A percentile compares a stretch with the other conserved stretches of the same genome.
phyloP scores from a whole-genome alignment of 2,797 vertebrate species.

The Triplophysa yarkandensis region DNA sequence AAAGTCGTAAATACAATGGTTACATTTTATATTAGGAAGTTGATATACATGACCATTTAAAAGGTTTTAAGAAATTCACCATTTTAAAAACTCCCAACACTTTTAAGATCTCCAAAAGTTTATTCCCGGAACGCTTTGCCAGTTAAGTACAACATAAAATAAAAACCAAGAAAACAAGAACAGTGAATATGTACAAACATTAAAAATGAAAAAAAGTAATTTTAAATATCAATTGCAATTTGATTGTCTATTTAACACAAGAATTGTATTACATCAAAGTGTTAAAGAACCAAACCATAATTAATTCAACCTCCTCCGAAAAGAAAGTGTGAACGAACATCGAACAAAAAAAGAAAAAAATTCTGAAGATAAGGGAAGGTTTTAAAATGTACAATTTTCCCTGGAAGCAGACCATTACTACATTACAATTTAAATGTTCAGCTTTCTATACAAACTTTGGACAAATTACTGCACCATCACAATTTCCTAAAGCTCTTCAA shows the following conservation, averaged over 20 bases:
- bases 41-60: not conserved
- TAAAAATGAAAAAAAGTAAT: slow-evolving; percentile 59
- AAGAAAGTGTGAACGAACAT: slow-evolving; percentile 41
- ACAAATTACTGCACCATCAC: slow-evolving; percentile 56
- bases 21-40: no score
- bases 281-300: slow-evolving; percentile 28
- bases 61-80: not conserved
- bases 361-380: slow-evolving; percentile 47
- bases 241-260: slow-evolving; percentile 62
- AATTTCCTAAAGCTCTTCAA: slow-evolving; percentile 56
- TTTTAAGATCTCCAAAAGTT: slow-evolving; percentile 57
- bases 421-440: slow-evolving; percentile 43
- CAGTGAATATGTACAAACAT: slow-evolving; percentile 60
- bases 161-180: slow-evolving; percentile 54
- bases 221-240: slow-evolving; percentile 52
- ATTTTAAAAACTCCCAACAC: not conserved
- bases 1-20: no score
- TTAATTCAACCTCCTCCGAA: not conserved
- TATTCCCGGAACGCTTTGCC: slow-evolving; percentile 60
- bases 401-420: slow-evolving; percentile 51
- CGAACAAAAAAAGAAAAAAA: slow-evolving; percentile 35
- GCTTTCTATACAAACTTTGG: slow-evolving; percentile 56
- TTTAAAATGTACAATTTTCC: slow-evolving; percentile 51
- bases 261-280: slow-evolving; percentile 49
- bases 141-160: slow-evolving; percentile 61